These are phyloP conservation scores for Tragelaphus imberbis DNA, from an alignment of 2,113 vertebrate species.

Conservation along the genomic window DNA sequence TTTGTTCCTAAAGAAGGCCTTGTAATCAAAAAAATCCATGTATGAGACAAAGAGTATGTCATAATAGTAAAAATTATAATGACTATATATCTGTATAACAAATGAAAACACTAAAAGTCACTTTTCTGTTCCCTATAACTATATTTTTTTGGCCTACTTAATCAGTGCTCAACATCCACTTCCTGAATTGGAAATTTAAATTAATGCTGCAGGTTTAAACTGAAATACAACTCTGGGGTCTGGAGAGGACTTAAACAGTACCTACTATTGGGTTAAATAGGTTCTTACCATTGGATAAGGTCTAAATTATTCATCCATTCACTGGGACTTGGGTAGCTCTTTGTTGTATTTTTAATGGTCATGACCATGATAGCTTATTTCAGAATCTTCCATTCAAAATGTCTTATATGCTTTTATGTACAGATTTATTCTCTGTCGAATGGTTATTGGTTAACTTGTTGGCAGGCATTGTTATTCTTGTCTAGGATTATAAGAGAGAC, in stretches of 20 bases:
- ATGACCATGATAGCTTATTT: neutral
- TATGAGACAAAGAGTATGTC: neutral
- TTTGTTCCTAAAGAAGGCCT: neutral
- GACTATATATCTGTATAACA: neutral
- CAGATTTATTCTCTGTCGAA: neutral
- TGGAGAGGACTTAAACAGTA: neutral
- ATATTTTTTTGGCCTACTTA: neutral
- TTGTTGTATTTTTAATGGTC: neutral
- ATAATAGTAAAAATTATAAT: neutral
- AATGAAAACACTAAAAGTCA: neutral
- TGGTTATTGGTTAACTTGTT: neutral
- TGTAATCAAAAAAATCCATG: neutral
- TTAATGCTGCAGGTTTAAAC: neutral
- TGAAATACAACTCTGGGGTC: neutral
- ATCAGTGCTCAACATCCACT: neutral
- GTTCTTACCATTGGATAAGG: neutral
- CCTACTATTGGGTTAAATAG: neutral
- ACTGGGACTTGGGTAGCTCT: neutral
- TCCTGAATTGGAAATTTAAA: neutral
- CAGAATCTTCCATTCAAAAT: neutral
- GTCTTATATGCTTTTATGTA: neutral
- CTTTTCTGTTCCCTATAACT: neutral
- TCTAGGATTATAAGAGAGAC: neutral
- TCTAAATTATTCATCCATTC: neutral
- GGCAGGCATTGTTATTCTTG: neutral